Conservation (phyloP, 1,140 invertebrate species). For the Elymnias hypermnestra region DNA sequence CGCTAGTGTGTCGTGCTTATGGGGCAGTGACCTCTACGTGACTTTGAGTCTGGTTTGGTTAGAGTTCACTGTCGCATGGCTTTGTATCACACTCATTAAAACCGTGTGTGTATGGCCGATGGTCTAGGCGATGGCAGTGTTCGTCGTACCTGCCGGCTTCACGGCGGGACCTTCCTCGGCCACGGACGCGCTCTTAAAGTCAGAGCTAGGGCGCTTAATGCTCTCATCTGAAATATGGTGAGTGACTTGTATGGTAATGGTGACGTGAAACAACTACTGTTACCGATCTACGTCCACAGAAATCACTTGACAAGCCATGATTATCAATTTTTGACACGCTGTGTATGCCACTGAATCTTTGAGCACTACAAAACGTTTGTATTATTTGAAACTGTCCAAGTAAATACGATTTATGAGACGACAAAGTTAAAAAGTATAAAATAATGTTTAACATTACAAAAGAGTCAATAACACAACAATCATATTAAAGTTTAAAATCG, state of each 20-base stretch:
- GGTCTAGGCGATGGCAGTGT: slow-evolving; percentile 61
- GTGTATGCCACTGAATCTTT: too few relatives aligned
- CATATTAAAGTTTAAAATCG: too few relatives aligned
- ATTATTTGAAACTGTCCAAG: too few relatives aligned
- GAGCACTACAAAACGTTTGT: too few relatives aligned
- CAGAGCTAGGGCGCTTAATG: slow-evolving; percentile 73
- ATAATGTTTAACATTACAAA: too few relatives aligned
- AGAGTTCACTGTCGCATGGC: slow-evolving; percentile 60
- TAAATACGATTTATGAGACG: too few relatives aligned
- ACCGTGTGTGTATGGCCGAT: slow-evolving; percentile 55
- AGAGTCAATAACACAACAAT: too few relatives aligned
- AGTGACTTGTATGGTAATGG: slow-evolving; percentile 61
- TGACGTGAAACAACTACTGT: slow-evolving; percentile 47
- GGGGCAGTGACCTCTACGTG: slow-evolving; percentile 58
- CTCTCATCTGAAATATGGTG: slow-evolving; percentile 73
- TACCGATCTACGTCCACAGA: slow-evolving; percentile 52
- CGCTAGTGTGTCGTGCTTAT: slow-evolving; percentile 69
- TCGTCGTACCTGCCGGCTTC: slow-evolving; percentile 67
- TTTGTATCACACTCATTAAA: slow-evolving; percentile 64
- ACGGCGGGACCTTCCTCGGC: slow-evolving; percentile 55
- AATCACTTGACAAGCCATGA: not conserved
- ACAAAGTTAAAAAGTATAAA: too few relatives aligned
- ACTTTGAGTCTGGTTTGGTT: slow-evolving; percentile 31
- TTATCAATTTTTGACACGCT: too few relatives aligned
- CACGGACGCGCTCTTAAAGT: slow-evolving; percentile 68